These are phyloP conservation scores for Drosophila setifemur DNA, from an alignment of 1,140 invertebrate genomes.

Conservation along the genomic window DNA sequence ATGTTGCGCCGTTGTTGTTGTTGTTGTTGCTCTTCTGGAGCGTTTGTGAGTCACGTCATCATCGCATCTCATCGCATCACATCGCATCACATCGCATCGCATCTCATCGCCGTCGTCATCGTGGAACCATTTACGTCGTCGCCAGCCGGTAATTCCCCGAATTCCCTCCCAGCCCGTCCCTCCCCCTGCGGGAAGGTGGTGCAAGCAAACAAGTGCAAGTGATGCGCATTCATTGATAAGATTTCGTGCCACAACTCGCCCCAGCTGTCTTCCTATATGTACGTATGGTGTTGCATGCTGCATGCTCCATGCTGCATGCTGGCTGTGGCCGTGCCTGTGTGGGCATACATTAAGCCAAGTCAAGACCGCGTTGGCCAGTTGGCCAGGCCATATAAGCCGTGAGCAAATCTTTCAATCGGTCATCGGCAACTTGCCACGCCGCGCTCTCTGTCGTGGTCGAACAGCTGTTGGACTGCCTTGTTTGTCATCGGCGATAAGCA, in stretches of 20 bases:
- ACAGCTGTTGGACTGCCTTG: constrained; percentile 23
- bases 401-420: constrained; percentile 76
- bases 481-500: constrained; percentile 35
- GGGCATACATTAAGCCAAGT: constrained; percentile 70
- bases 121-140: constrained; percentile 68
- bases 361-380: constrained; percentile 41
- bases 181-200: too few species aligned
- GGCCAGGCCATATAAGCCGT: constrained; percentile 38
- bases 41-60: constrained; percentile 67
- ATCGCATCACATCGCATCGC: constrained; percentile 19
- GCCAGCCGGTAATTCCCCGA: constrained; percentile 56
- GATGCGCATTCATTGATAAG: constrained; percentile 80
- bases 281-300: neutral
- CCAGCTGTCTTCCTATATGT: constrained; percentile 26
- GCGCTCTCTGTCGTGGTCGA: constrained; percentile 33
- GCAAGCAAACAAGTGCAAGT: constrained; percentile 79
- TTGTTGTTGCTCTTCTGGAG: constrained; percentile 18
- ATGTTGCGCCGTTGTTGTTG: constrained; percentile 8
- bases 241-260: constrained; percentile 61
- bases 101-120: constrained; percentile 16
- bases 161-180: constrained; percentile 5
- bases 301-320: neutral
- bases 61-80: constrained; percentile 23
- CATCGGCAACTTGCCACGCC: constrained; percentile 28
- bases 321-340: constrained; percentile 56